Conservation (phyloP, 1,140 invertebrate genomes). For the Brachionus rubens region DNA sequence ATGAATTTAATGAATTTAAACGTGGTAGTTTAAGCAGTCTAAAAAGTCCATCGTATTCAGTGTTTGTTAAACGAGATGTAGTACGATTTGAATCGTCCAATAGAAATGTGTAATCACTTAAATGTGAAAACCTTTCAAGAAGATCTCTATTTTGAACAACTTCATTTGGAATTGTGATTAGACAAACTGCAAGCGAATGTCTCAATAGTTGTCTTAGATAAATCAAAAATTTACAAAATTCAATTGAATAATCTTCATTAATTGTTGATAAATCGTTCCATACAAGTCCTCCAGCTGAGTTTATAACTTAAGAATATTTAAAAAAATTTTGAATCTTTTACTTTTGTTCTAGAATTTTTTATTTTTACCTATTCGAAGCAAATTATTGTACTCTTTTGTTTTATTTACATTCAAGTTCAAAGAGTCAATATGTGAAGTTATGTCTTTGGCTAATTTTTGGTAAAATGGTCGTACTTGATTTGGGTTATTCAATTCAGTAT, state of each 20-base stretch:
- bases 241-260: conserved; percentile 18
- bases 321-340: not conserved
- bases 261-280: conserved; percentile 39
- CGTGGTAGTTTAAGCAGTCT: conserved; percentile 9
- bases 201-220: conserved; percentile 21
- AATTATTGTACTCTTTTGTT: conserved; percentile 45
- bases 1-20: conserved; percentile 26
- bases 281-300: conserved; percentile 33
- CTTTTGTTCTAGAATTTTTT: not conserved
- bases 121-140: conserved; percentile 39
- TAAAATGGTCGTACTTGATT: not conserved
- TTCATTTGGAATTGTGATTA: conserved; percentile 44
- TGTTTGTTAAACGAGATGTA: conserved; percentile 10
- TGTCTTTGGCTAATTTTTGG: not conserved
- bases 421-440: conserved; percentile 7
- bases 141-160: conserved; percentile 18
- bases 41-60: conserved; percentile 39
- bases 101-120: conserved; percentile 28
- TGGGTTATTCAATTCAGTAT: not conserved
- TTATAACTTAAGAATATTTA: conserved; percentile 15
- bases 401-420: conserved; percentile 38
- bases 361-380: conserved; percentile 45
- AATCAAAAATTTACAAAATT: conserved; percentile 28
- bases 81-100: conserved; percentile 21
- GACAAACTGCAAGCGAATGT: conserved; percentile 34